phyloP scores from a whole-genome alignment of 2,888 invertebrate genomes.

The Diplolepis rosae region DNA sequence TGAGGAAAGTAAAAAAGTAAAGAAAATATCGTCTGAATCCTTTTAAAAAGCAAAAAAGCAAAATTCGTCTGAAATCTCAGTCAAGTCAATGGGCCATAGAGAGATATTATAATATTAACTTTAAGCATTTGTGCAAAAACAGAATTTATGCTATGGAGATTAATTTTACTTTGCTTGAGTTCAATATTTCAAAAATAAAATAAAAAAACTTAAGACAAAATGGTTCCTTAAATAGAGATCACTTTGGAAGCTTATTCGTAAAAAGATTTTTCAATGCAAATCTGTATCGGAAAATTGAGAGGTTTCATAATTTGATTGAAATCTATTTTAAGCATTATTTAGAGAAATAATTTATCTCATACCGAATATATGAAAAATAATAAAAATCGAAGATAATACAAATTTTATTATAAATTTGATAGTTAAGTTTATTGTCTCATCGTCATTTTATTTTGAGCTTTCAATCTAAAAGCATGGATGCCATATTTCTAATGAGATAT shows the following conservation, averaged over 20 bases:
- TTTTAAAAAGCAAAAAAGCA: slow-evolving; percentile 27
- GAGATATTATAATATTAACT: slow-evolving; percentile 18
- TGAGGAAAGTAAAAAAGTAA: slow-evolving; percentile 4
- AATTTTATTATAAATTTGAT: too few species aligned
- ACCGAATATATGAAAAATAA: too few species aligned
- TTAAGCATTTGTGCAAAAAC: slow-evolving; percentile 21
- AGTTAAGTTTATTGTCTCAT: too few species aligned
- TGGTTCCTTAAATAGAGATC: neutral
- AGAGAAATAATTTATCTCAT: too few species aligned
- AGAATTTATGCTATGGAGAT: slow-evolving; percentile 7
- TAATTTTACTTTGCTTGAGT: slow-evolving; percentile 9
- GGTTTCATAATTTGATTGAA: too few species aligned
- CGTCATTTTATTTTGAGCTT: too few species aligned
- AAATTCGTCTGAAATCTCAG: slow-evolving; percentile 12
- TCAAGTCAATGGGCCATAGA: slow-evolving; percentile 21
- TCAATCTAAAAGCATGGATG: too few species aligned
- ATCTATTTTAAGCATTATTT: too few species aligned
- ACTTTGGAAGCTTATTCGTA: neutral
- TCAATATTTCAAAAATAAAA: neutral
- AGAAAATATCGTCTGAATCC: neutral
- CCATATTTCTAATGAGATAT: too few species aligned
- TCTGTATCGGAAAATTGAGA: neutral
- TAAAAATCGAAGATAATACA: too few species aligned
- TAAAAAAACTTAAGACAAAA: neutral
- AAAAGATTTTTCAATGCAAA: neutral